phyloP scores from a whole-genome alignment of 2,888 invertebrate species.

The Branchinecta sandiegonensis region DNA sequence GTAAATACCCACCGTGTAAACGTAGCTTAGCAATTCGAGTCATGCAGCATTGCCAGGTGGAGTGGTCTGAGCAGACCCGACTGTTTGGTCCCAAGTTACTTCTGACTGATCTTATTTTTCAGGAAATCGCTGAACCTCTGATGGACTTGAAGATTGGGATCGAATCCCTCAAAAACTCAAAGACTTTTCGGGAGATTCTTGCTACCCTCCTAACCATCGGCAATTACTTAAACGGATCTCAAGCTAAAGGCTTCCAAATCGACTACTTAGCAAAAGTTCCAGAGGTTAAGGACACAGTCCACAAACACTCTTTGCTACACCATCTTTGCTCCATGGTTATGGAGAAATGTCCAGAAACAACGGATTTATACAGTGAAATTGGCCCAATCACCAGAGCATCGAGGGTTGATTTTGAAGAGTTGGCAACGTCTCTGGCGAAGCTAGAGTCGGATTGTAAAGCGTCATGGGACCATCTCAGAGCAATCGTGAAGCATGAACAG shows the following conservation, averaged over 20 bases:
- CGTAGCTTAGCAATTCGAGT: too few relatives aligned
- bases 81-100: too few relatives aligned
- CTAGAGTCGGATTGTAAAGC: constrained; percentile 92
- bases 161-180: constrained; percentile 73
- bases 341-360: constrained; percentile 86
- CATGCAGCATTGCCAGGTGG: too few relatives aligned
- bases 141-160: constrained; percentile 97
- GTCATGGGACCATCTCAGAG: constrained; percentile 89
- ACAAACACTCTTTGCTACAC: constrained; percentile 93
- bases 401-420: constrained; percentile 87
- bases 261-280: constrained; percentile 95
- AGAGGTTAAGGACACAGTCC: constrained; percentile 97
- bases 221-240: constrained; percentile 82
- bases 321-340: constrained; percentile 95
- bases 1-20: too few relatives aligned
- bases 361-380: constrained; percentile 94
- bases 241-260: constrained; percentile 84
- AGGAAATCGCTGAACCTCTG: constrained; percentile 95
- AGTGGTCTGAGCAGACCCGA: too few relatives aligned
- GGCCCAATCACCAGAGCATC: constrained; percentile 79
- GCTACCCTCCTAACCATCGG: constrained; percentile 87
- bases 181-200: constrained; percentile 87
- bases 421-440: constrained; percentile 65
- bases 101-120: neutral
- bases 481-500: constrained; percentile 87